These are phyloP conservation scores for Onychomys torridus DNA, from an alignment of 2,797 vertebrate genomes.

Conservation along the genomic window DNA sequence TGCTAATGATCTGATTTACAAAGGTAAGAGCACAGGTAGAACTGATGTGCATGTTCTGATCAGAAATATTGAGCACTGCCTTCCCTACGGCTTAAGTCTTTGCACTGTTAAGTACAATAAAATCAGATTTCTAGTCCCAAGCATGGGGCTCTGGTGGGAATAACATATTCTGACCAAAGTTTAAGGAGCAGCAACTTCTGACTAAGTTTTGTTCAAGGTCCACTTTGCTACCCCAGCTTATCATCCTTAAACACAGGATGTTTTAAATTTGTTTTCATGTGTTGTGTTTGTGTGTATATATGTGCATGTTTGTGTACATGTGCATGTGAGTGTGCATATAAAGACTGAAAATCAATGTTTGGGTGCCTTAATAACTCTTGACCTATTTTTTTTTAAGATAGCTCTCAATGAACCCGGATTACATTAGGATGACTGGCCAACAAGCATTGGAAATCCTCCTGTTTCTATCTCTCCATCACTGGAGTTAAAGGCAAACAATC, in stretches of 20 bases:
- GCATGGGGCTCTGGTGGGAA: not conserved
- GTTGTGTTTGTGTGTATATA: not conserved
- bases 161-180: not conserved
- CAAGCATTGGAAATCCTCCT: not conserved
- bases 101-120: not conserved
- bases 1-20: slow-evolving; percentile 37
- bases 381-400: not conserved
- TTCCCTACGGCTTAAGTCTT: slow-evolving; percentile 16
- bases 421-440: not conserved
- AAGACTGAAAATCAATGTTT: not conserved
- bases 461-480: not conserved
- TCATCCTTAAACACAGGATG: not conserved
- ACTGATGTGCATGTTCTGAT: slow-evolving; percentile 31
- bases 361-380: not conserved
- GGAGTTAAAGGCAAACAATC: not conserved
- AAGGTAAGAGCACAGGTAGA: slow-evolving; percentile 9
- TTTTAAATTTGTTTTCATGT: not conserved
- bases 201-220: not conserved
- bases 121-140: not conserved
- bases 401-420: not conserved
- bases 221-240: not conserved
- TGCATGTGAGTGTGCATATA: too few relatives aligned
- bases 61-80: slow-evolving; percentile 29
- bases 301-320: not conserved
- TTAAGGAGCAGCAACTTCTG: not conserved